phyloP scores from a whole-genome alignment of 1,140 invertebrate genomes.

The Danaus melanippus region DNA sequence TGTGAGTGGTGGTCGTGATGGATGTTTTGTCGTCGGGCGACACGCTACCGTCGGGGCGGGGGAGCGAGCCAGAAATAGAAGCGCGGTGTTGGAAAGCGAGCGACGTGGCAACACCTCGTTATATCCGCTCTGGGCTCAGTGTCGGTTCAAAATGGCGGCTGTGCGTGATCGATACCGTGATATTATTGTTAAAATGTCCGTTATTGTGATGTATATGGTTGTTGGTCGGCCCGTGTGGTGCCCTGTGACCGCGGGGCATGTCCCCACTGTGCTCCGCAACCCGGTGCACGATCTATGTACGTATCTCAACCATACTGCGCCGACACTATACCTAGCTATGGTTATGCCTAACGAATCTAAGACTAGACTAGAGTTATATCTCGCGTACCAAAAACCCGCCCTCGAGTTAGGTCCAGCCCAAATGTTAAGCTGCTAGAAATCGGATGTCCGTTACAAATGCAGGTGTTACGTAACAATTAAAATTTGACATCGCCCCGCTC shows the following conservation, averaged over 20 bases:
- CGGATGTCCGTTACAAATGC: conserved; percentile 24
- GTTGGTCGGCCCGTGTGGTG: conserved; percentile 54
- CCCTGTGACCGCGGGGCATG: conserved; percentile 48
- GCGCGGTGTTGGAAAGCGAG: conserved; percentile 50
- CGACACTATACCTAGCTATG: conserved; percentile 57
- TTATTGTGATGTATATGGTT: conserved; percentile 60
- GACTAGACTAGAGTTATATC: conserved; percentile 34
- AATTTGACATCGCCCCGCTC: neutral
- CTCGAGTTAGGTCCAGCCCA: conserved; percentile 27
- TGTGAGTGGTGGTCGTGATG: conserved; percentile 41
- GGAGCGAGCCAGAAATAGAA: conserved; percentile 62
- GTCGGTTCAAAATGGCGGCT: conserved; percentile 70
- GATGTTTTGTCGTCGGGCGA: conserved; percentile 57
- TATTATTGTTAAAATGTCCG: conserved; percentile 60
- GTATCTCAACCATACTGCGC: conserved; percentile 65
- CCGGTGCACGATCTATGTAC: conserved; percentile 57
- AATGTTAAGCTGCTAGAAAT: conserved; percentile 21
- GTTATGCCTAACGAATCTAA: conserved; percentile 38
- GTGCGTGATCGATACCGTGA: conserved; percentile 70
- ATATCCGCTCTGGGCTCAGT: conserved; percentile 44
- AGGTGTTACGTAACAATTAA: conserved; percentile 28
- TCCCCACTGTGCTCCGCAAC: conserved; percentile 40
- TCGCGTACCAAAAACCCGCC: conserved; percentile 44
- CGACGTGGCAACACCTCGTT: conserved; percentile 66
- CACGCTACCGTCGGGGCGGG: conserved; percentile 26